Evolutionary conservation across 2,888 invertebrate genomes (phyloP), one percentile per base, ranked within the genome.

Genomic region (Catotricha subobsoleta): DNA sequence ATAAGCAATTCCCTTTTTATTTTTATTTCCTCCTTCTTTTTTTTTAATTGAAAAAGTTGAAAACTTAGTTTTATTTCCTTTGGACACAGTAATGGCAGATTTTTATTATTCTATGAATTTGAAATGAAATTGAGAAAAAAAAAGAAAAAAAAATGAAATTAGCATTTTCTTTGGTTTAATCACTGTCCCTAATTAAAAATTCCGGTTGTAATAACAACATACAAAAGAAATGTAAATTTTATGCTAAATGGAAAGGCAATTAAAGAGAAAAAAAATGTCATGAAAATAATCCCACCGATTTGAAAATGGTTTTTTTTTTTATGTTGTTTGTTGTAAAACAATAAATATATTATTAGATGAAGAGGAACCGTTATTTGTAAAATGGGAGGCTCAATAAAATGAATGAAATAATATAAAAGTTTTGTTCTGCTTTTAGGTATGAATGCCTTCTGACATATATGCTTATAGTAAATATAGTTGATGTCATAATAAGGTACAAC

Each of bases 201-300:
- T 23, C 36, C 25, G 16, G 36, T 23, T n/a, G 23, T 23, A 23
- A 36, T 36, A 36, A 36, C 23, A 36, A n/a, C 19, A 34, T 16
- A 36, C 36, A 36, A 36, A 36, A 36, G 36, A 36, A 36, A 36
- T 36, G 36, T 21, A 36, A 36, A 36, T 36, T 36, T 36, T 23
- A 36, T 36, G 36, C 36, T 23, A 23, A 36, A 36, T 9, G 23
- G 16, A 36, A 25, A 36, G 25, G 36, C 36, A 36, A 36, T 36
- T 36, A 36, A 36, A 36, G 36, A 36, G 21, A 36, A 36, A 23
- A 23, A 36, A 21, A 36, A 36, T 36, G 36, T 23, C 16, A 36
- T 36, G 36, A 25, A 36, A 36, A 36, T 36, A 25, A 36, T 36
- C 23, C 36, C 36, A 36, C 15, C 23, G 36, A 36, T 36, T 36